These are phyloP conservation scores for Rhyacophila brunnea DNA, from an alignment of 1,140 invertebrate species.

Conservation along the genomic window DNA sequence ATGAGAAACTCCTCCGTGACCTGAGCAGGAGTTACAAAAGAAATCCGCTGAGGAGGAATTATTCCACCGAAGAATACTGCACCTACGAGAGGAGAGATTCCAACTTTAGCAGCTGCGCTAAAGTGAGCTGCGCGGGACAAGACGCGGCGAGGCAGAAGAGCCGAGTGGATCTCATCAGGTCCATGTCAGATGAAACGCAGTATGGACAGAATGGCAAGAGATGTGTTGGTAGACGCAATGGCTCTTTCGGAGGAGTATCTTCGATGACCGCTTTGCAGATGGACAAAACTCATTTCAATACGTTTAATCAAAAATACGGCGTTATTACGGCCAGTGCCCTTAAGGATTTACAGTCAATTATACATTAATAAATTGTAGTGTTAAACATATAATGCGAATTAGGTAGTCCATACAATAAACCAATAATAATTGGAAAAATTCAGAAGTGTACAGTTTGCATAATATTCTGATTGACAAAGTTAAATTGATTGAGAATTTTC, in stretches of 20 bases:
- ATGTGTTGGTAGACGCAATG: neutral
- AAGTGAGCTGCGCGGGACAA: too few species aligned
- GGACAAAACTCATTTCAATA: conserved; percentile 1
- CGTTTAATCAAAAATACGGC: conserved; percentile 40
- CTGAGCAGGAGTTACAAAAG: neutral
- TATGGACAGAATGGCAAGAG: neutral
- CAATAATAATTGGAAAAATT: too few species aligned
- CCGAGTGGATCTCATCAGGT: conserved; percentile 7
- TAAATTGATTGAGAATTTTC: too few species aligned
- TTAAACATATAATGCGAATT: too few species aligned
- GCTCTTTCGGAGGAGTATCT: neutral
- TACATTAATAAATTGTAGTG: conserved; percentile 37
- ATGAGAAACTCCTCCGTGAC: too few species aligned
- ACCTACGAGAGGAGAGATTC: conserved; percentile 5
- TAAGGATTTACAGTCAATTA: conserved; percentile 49
- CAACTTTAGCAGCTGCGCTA: neutral
- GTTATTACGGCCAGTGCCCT: conserved; percentile 51
- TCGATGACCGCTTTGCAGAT: neutral
- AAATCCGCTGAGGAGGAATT: conserved; percentile 9
- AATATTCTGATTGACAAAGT: too few species aligned
- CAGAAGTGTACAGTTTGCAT: too few species aligned
- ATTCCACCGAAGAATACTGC: conserved; percentile 11
- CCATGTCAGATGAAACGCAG: conserved; percentile 15
- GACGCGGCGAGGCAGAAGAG: neutral
- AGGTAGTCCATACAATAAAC: too few species aligned